phyloP scores from a whole-genome alignment of 1,140 invertebrate genomes.

The Drosophila rhopaloa region DNA sequence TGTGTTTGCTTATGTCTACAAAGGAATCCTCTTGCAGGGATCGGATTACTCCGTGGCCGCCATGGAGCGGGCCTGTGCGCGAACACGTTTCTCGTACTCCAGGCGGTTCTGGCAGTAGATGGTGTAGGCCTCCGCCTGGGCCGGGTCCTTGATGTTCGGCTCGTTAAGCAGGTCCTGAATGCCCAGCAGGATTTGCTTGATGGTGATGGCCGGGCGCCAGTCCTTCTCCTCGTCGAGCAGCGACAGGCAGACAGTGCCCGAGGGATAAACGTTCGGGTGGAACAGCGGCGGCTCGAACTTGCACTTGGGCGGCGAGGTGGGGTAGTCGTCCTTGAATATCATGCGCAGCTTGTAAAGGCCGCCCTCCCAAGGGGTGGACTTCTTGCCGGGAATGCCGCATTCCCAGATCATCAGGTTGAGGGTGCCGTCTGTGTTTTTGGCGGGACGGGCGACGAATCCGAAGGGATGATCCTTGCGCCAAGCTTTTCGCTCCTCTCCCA shows the following conservation, averaged over 20 bases:
- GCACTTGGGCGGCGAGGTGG: constrained; percentile 99
- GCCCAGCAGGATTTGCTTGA: constrained; percentile 99
- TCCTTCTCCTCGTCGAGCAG: constrained; percentile 99
- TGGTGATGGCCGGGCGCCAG: constrained; percentile 99
- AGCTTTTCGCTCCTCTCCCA: constrained; percentile 98
- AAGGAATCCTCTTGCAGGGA: not conserved
- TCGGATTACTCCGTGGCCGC: constrained; percentile 89
- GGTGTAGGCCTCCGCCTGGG: constrained; percentile 99
- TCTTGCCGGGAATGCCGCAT: constrained; percentile 99
- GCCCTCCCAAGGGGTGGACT: constrained; percentile 99
- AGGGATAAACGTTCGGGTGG: constrained; percentile 99
- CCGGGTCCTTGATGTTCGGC: constrained; percentile 99
- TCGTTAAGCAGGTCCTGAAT: constrained; percentile 99
- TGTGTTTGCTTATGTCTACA: constrained; percentile 32
- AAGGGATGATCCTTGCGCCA: constrained; percentile 99
- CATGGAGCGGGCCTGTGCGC: constrained; percentile 98
- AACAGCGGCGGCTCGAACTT: constrained; percentile 99
- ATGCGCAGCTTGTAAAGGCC: constrained; percentile 98
- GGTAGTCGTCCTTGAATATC: constrained; percentile 99
- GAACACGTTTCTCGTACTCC: constrained; percentile 98
- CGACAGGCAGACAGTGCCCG: constrained; percentile 98
- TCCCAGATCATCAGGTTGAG: constrained; percentile 99
- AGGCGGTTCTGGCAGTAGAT: constrained; percentile 99
- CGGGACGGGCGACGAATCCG: constrained; percentile 89
- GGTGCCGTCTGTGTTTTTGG: constrained; percentile 97